Percentiles rank a stretch among this genome's conserved stretches.
phyloP scores from a whole-genome alignment of 2,797 vertebrate species.

The Craterocephalus amniculus region DNA sequence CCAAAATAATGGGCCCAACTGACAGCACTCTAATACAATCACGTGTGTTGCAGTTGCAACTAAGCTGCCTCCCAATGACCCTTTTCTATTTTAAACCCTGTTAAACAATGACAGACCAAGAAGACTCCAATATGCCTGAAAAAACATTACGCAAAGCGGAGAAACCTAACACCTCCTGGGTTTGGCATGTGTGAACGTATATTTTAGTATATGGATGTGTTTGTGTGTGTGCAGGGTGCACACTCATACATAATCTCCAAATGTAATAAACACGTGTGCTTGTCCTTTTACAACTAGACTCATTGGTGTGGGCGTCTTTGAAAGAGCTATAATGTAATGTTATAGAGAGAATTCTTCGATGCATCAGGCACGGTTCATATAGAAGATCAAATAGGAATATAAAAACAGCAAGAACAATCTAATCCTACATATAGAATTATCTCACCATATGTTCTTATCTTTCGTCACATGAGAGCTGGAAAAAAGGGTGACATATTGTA shows the following conservation, averaged over 20 bases:
- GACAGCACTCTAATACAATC: constrained; percentile 77
- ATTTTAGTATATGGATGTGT: constrained; percentile 13
- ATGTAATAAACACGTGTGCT: neutral
- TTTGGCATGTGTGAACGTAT: constrained; percentile 32
- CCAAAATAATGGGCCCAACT: constrained; percentile 64
- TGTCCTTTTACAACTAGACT: neutral
- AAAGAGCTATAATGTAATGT: neutral
- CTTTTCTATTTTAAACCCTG: constrained; percentile 71
- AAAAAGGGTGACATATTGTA: neutral
- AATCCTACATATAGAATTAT: neutral
- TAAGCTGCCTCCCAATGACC: constrained; percentile 73
- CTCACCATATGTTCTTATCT: constrained; percentile 2
- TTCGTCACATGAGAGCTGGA: neutral
- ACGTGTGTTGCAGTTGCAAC: constrained; percentile 66
- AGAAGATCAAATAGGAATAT: neutral
- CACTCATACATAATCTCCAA: constrained; percentile 9
- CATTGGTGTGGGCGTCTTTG: neutral
- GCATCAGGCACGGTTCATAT: constrained; percentile 4
- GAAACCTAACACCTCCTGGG: constrained; percentile 60
- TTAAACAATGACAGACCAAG: constrained; percentile 66
- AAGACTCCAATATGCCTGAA: constrained; percentile 70
- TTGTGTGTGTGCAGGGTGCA: constrained; percentile 3
- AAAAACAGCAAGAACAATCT: neutral
- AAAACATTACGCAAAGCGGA: constrained; percentile 73
- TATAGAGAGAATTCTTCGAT: neutral